Conservation (phyloP, 2,113 vertebrate genomes). For the Mandrillus leucophaeus region DNA sequence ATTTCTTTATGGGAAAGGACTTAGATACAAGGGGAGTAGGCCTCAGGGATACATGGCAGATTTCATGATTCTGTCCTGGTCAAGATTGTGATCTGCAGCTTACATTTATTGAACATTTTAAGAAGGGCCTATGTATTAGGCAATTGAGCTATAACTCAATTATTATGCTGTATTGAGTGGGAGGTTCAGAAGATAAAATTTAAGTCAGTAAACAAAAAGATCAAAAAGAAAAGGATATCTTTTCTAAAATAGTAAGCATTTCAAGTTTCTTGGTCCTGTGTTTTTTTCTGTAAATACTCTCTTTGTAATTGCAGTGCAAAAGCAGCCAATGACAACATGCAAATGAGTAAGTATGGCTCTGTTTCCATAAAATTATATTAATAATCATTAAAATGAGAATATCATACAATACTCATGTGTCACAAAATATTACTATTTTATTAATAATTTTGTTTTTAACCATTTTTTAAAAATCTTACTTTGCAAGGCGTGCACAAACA, state of each 20-base stretch:
- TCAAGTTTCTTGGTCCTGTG: neutral
- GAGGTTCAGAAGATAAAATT: neutral
- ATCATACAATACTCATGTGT: neutral
- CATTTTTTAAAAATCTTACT: neutral
- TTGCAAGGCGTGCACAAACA: neutral
- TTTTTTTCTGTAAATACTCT: neutral
- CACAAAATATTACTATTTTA: neutral
- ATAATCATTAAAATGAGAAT: neutral
- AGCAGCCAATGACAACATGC: neutral
- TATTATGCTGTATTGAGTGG: neutral
- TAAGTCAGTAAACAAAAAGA: neutral
- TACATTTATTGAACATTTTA: neutral
- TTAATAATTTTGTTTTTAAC: neutral
- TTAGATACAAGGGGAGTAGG: neutral
- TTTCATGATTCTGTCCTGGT: neutral
- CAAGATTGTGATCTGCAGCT: neutral
- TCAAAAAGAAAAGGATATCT: neutral
- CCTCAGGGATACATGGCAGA: neutral
- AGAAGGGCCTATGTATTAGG: neutral
- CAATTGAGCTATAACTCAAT: neutral
- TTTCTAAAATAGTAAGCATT: neutral
- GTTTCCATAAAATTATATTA: neutral
- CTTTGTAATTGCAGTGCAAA: neutral
- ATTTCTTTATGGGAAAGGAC: neutral
- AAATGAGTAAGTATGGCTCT: neutral